Percentiles rank a stretch among this genome's conserved stretches.
Evolutionary conservation across 1,140 invertebrate genomes (phyloP).

Genomic region (Panonychus citri): DNA sequence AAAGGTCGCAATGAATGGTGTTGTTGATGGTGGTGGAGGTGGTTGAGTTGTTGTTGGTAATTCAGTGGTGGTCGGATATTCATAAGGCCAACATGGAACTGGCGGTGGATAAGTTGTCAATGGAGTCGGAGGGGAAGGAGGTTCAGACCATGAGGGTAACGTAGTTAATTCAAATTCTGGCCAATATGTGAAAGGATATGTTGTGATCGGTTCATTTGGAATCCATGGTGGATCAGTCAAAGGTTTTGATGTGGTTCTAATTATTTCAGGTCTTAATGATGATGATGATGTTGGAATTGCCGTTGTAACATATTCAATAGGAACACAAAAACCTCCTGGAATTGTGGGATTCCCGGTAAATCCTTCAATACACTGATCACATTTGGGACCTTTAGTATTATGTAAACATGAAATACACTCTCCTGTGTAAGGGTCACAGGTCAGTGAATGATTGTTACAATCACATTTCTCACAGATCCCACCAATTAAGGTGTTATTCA

Average conservation of each 20-base stretch:
- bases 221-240: neutral
- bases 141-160: too few relatives aligned
- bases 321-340: neutral
- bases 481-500: constrained; percentile 32
- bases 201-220: neutral
- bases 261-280: neutral
- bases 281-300: neutral
- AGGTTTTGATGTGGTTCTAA: too few relatives aligned
- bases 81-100: too few relatives aligned
- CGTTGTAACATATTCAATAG: neutral
- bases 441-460: constrained; percentile 59
- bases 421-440: constrained; percentile 41
- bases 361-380: neutral
- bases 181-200: neutral
- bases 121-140: too few relatives aligned
- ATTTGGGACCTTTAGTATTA: constrained; percentile 33
- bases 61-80: too few relatives aligned
- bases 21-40: too few relatives aligned
- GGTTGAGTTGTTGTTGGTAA: too few relatives aligned
- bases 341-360: neutral
- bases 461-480: constrained; percentile 58
- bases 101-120: too few relatives aligned
- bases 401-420: constrained; percentile 34
- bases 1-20: too few relatives aligned
- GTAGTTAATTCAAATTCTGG: neutral